Base-by-base conservation (phyloP, 2,113 vertebrate species). In the Syngnathus typhle region DNA sequence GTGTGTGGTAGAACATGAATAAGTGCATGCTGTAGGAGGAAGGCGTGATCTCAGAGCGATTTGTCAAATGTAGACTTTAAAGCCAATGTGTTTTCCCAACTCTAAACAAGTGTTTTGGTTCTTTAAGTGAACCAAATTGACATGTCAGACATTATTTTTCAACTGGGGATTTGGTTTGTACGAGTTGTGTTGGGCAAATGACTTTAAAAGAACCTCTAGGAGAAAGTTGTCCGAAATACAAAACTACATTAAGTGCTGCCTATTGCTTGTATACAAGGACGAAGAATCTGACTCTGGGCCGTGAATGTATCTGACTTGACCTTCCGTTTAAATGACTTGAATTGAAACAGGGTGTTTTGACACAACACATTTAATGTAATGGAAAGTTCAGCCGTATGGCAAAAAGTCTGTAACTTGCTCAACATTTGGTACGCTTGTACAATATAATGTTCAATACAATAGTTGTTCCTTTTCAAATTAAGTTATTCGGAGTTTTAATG, bases 141-240 rank as follows among this genome's bases (percentile, higher is more conserved):
- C 41, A 43, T 62, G 60, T 62, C 60, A 62, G 41, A 62, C 60
- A 62, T 62, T 62, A 44, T 62, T 62, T 62, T 62, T 44, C 60
- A 62, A 62, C 39, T 44, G 60, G 60, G 39, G 21, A 62, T 62
- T 62, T 8, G 21, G 39, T 62, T 62, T 62, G 13, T 62, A 27
- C 21, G 13, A 44, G n/a, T 27, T 44, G 60, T 62, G 13, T 62
- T 27, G 60, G 39, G 21, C 41, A 62, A 62, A 62, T 27, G 60
- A 62, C 60, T 62, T 62, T 62, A 46, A 62, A 62, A 62, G 41
- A 62, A 62, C 39, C 39, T 62, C 60, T 7, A 62, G 60, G 41
- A 44, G 60, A 62, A 62, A 44, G 60, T 62, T 62, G 41, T 62
- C 60, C 60, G 27, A 62, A 44, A 19, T 60, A 44, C 41, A 62